A percentile compares a stretch with the other conserved stretches of the same genome.
phyloP scores from a whole-genome alignment of 1,140 invertebrate species.

The Amphibalanus amphitrite region DNA sequence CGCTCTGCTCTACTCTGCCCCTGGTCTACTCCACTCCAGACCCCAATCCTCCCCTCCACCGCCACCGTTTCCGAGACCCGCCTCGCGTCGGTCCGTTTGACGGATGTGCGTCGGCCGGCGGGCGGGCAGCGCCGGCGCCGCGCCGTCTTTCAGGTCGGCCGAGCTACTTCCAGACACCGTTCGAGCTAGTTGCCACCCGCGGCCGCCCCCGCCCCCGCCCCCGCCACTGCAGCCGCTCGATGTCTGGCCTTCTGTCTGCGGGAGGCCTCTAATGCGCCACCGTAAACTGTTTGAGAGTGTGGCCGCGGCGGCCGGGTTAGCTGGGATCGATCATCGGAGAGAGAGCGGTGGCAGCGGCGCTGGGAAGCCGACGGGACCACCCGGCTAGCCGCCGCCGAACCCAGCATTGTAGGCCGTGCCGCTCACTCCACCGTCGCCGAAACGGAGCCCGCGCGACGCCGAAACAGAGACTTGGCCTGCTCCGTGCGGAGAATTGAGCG shows the following conservation, averaged over 20 bases:
- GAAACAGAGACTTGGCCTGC: too few species aligned
- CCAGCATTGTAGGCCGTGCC: not conserved
- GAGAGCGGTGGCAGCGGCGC: not conserved
- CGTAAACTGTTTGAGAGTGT: not conserved
- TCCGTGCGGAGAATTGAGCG: not conserved
- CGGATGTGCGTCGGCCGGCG: not conserved
- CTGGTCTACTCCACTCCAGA: too few species aligned
- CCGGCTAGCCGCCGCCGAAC: too few species aligned
- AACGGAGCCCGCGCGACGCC: too few species aligned
- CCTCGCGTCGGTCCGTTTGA: not conserved
- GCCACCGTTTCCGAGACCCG: too few species aligned
- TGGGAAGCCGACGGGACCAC: not conserved
- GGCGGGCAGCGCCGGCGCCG: too few species aligned
- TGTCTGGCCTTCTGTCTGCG: not conserved
- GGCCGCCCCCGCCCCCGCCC: too few species aligned
- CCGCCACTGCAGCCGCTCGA: not conserved
- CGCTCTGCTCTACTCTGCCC: too few species aligned
- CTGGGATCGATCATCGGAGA: not conserved
- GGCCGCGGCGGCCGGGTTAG: too few species aligned
- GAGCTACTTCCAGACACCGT: not conserved
- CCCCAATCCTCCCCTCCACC: too few species aligned
- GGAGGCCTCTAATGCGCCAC: not conserved
- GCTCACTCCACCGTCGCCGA: too few species aligned
- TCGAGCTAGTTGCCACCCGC: not conserved
- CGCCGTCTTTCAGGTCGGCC: not conserved